A percentile compares a stretch with the other conserved stretches of the same genome.
phyloP scores from a whole-genome alignment of 2,888 invertebrate species.

The Tipula helvola region DNA sequence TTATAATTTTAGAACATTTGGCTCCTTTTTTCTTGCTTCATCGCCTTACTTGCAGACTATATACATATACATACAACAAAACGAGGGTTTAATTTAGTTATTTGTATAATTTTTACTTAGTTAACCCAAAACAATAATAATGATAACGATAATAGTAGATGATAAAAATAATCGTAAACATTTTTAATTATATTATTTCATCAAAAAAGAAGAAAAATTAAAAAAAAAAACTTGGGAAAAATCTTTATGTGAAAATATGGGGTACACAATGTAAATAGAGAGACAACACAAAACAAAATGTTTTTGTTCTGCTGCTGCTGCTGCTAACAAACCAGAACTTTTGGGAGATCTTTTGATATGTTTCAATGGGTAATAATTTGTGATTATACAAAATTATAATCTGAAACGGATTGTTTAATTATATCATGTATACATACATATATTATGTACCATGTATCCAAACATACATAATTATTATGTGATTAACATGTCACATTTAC shows the following conservation, averaged over 20 bases:
- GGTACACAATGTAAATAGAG: background rate
- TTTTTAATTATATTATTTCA: background rate
- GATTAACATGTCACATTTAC: background rate
- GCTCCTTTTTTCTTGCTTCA: background rate
- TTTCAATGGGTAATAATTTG: background rate
- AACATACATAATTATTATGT: background rate
- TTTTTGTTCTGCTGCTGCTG: no score
- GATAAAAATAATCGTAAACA: slow-evolving; percentile 4
- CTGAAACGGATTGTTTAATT: slow-evolving; percentile 4
- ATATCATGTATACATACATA: background rate
- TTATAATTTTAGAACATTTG: background rate
- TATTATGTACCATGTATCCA: background rate
- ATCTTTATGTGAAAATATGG: background rate
- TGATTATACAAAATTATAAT: background rate
- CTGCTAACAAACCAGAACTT: background rate
- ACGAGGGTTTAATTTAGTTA: background rate
- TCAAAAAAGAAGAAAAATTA: background rate
- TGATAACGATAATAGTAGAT: background rate
- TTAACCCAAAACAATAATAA: background rate
- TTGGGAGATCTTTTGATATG: background rate
- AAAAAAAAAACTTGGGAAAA: background rate
- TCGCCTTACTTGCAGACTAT: background rate
- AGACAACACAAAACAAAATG: background rate
- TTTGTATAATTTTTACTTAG: slow-evolving; percentile 4
- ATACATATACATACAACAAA: background rate